phyloP scores from a whole-genome alignment of 2,888 invertebrate genomes.

The Lasius fuliginosus region DNA sequence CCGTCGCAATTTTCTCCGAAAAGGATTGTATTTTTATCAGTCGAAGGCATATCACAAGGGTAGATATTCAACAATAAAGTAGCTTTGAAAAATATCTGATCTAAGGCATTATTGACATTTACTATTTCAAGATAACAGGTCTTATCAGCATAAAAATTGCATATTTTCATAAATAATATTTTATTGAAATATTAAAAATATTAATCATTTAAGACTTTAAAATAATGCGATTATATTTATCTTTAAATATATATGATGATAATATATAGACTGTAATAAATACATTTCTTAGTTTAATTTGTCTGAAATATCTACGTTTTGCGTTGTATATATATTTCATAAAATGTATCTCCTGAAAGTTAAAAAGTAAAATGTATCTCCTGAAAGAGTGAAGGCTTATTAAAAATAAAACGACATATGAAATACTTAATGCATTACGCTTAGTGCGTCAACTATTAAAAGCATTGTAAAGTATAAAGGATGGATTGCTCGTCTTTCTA shows the following conservation, averaged over 20 bases:
- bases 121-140: conserved; percentile 13
- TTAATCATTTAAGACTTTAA: neutral
- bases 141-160: neutral
- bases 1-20: conserved; percentile 18
- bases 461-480: conserved; percentile 2
- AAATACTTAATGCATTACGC: neutral
- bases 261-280: neutral
- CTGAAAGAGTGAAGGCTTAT: neutral
- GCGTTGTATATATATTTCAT: neutral
- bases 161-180: neutral
- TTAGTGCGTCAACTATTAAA: conserved; percentile 20
- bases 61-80: conserved; percentile 10
- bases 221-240: conserved; percentile 1
- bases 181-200: neutral
- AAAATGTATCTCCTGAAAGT: neutral
- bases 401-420: neutral
- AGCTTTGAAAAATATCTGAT: conserved; percentile 7
- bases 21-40: conserved; percentile 38
- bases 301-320: neutral
- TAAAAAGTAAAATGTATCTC: neutral
- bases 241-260: neutral
- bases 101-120: neutral
- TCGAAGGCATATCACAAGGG: neutral
- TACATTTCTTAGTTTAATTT: neutral
- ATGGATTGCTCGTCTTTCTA: conserved; percentile 31